Evolutionary conservation across 2,797 vertebrate species (phyloP).

Genomic region (Pangasius larnaudii): DNA sequence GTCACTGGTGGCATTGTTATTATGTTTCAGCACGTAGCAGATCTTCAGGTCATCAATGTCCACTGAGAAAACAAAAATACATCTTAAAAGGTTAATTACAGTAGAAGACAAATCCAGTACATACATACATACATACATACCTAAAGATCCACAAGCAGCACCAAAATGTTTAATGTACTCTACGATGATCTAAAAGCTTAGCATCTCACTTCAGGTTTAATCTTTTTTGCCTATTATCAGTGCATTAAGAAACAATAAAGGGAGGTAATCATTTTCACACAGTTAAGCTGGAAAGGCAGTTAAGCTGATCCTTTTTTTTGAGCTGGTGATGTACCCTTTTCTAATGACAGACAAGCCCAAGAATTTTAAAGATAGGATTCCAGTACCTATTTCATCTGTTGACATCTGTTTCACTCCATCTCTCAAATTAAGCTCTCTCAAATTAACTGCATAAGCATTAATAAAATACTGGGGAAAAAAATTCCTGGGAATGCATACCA

Average conservation of each 20-base stretch:
- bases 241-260: background rate
- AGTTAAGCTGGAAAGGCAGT: background rate
- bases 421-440: constrained; percentile 35
- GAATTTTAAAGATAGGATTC: constrained; percentile 76
- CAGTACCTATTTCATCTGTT: background rate
- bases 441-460: background rate
- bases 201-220: background rate
- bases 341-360: constrained; percentile 73
- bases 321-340: constrained; percentile 64
- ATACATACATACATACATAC: background rate
- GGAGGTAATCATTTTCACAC: background rate
- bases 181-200: background rate
- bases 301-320: constrained; percentile 1
- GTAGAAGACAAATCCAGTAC: background rate
- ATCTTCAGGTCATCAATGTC: constrained; percentile 91
- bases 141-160: background rate
- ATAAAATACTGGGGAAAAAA: background rate
- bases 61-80: constrained; percentile 72
- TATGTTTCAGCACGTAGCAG: constrained; percentile 85
- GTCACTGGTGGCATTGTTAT: constrained; percentile 86
- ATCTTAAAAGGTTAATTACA: background rate
- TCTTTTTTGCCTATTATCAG: too few species aligned
- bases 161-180: background rate
- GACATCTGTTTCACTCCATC: constrained; percentile 50
- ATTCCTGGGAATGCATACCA: constrained; percentile 64